Conservation (phyloP, 2,888 invertebrate genomes). For the Sarcophaga variegata region DNA sequence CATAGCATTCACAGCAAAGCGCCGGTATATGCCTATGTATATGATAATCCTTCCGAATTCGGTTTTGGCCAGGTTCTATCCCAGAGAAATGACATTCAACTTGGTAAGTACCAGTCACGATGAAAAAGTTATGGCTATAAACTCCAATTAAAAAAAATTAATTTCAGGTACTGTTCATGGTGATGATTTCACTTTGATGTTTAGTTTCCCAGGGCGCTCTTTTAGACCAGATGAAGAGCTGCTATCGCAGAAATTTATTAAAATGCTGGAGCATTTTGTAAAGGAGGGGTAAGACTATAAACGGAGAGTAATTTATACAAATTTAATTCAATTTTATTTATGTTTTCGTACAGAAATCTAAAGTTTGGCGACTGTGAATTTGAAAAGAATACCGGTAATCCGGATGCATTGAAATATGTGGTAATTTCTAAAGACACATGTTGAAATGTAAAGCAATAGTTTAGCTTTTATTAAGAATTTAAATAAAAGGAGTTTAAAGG, state of each 20-base stretch:
- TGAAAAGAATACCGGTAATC: background rate
- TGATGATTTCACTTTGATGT: constrained; percentile 75
- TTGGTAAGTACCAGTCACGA: constrained; percentile 83
- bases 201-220: constrained; percentile 56
- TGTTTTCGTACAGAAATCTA: constrained; percentile 5
- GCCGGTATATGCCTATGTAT: constrained; percentile 87
- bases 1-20: constrained; percentile 84
- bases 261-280: constrained; percentile 73
- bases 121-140: background rate
- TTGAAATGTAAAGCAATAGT: too few species aligned
- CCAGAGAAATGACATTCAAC: constrained; percentile 79
- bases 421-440: too few species aligned
- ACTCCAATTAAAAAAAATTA: too few species aligned
- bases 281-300: constrained; percentile 46
- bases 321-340: background rate
- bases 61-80: constrained; percentile 85
- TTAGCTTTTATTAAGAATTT: too few species aligned
- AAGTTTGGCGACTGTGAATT: constrained; percentile 22
- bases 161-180: constrained; percentile 75
- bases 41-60: constrained; percentile 84
- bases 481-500: too few species aligned
- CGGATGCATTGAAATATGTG: background rate
- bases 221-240: constrained; percentile 53
- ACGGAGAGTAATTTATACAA: background rate
- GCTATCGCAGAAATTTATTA: constrained; percentile 72